Evolutionary conservation across 2,888 invertebrate species (phyloP), one percentile per base, ranked within the genome.

Genomic region (Abrostola triplasia): DNA sequence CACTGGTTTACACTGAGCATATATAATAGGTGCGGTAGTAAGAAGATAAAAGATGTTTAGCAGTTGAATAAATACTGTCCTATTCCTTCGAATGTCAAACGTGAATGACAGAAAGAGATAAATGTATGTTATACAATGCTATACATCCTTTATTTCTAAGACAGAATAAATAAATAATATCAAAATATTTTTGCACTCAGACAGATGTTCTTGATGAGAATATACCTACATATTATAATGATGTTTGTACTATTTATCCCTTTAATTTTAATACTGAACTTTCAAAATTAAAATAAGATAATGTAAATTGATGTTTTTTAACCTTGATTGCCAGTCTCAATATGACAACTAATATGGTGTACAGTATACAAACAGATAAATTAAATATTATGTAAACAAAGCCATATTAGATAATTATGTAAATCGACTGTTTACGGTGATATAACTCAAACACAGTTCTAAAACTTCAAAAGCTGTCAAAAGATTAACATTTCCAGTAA

Each of bases 161-260:
- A 24, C 24, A 24, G 44, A 6, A 47, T 47, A 47, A 41, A n/a
- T 41, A n/a, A n/a, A 24, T 47, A 5, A 13, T 9, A 47, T 9
- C 44, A 47, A 9, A 44, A 44, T 13, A 44, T 12, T 5, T 13
- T 5, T 13, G 44, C 13, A 44, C 13, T 44, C 44, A 13, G 12
- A 44, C 13, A 44, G 44, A 44, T 44, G 24, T 24, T 47, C 13
- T 47, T 24, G 44, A 13, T 9, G 44, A 47, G 13, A 47, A 47
- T 47, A 47, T 47, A 47, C 24, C 44, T 47, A 47, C 24, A 24
- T 47, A 47, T 47, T 47, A 47, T 47, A 44, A 44, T 44, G 9
- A 41, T 24, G 12, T 47, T 47, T 47, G 13, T 47, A 47, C 44
- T 47, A 24, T 24, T 9, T 47, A 13, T 47, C 24, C 44, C 9